These are phyloP conservation scores for Periphyllus acericola DNA, from an alignment of 2,888 invertebrate species.

Conservation along the genomic window DNA sequence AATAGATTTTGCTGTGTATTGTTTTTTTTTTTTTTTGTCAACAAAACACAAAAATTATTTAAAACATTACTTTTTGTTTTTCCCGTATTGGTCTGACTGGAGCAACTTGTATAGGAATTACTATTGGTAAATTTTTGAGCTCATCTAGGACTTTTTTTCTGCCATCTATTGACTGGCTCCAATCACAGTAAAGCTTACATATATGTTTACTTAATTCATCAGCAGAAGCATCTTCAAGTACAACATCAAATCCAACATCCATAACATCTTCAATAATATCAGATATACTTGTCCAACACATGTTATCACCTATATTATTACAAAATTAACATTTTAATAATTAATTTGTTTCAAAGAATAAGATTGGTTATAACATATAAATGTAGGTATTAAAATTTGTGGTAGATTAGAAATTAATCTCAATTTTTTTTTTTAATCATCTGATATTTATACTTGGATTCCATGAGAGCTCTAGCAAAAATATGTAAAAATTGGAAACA, in stretches of 20 bases:
- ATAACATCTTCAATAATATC: conserved; percentile 59
- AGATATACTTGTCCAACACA: conserved; percentile 48
- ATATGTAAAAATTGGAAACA: not conserved
- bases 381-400: no score
- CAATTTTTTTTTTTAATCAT: no score
- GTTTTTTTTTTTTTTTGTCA: no score
- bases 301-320: conserved; percentile 21
- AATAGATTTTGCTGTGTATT: no score
- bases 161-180: conserved; percentile 26
- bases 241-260: conserved; percentile 59
- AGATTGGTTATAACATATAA: no score
- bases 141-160: conserved; percentile 50
- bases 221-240: conserved; percentile 50
- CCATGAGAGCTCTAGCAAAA: not conserved
- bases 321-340: not conserved
- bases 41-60: no score
- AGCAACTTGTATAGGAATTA: conserved; percentile 51
- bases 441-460: not conserved
- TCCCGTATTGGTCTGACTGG: conserved; percentile 23
- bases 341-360: no score
- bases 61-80: conserved; percentile 43
- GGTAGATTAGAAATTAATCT: no score
- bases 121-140: conserved; percentile 29
- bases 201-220: conserved; percentile 54
- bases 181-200: conserved; percentile 44